Percentiles rank a stretch among this genome's conserved stretches.
Evolutionary conservation across 35 echinoderm and acorn worm species (phyloP).

Genomic region (Heliocidaris tuberculata): DNA sequence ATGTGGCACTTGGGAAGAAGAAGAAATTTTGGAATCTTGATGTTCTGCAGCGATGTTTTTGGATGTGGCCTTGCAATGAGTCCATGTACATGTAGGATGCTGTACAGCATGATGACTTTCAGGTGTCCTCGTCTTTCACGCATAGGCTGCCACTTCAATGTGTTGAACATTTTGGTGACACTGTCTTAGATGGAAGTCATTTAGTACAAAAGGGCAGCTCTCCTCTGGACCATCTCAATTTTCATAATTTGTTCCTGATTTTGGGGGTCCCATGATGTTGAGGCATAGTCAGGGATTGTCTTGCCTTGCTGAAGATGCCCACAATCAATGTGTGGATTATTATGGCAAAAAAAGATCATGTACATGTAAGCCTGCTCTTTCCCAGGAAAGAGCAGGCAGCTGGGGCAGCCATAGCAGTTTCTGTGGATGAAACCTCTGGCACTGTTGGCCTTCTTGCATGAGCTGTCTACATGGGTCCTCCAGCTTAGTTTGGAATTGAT

Average conservation of each 20-base stretch:
- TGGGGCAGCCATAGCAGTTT: background rate
- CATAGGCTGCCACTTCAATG: no score
- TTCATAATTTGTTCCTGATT: background rate
- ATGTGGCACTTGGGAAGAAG: no score
- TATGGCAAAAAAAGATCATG: background rate
- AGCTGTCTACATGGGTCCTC: background rate
- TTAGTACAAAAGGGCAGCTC: background rate
- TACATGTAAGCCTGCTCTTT: background rate
- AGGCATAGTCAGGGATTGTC: background rate
- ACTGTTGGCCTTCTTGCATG: background rate
- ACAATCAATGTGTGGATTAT: no score
- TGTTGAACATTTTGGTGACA: background rate
- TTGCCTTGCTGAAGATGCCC: no score
- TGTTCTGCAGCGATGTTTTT: no score
- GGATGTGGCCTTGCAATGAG: no score
- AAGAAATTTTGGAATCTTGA: no score
- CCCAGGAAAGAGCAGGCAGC: no score
- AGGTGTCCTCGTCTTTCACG: no score
- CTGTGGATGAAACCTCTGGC: background rate
- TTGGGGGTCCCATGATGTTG: background rate
- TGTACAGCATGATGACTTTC: no score
- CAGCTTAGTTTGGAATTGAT: background rate
- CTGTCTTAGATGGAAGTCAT: background rate
- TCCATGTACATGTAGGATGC: no score
- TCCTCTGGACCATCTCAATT: background rate